Conservation (phyloP, 2,888 invertebrate species). For the Heliconius aoede region DNA sequence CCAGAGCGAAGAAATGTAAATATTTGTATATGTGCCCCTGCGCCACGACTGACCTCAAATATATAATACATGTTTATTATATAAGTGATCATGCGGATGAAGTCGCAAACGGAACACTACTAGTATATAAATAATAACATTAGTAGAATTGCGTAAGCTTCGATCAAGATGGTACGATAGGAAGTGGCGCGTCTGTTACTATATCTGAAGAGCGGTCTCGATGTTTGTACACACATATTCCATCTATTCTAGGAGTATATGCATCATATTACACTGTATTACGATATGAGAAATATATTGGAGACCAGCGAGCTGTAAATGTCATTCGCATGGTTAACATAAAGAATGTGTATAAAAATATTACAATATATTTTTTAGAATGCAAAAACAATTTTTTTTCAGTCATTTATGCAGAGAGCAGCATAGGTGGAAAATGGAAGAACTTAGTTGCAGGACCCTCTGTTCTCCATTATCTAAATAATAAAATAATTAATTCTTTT, state of each 20-base stretch:
- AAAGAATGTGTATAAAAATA: no score
- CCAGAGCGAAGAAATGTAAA: no score
- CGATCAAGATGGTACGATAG: not conserved
- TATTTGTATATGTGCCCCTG: no score
- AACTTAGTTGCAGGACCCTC: no score
- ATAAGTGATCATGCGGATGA: not conserved
- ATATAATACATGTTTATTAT: not conserved
- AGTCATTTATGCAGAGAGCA: no score
- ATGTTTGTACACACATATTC: not conserved
- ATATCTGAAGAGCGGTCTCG: not conserved
- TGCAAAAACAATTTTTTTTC: no score
- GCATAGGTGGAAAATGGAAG: no score
- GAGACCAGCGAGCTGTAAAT: not conserved
- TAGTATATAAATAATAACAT: constrained; percentile 1
- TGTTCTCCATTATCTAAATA: no score
- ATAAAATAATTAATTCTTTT: no score
- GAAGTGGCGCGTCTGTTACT: not conserved
- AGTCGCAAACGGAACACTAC: not conserved
- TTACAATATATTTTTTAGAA: no score
- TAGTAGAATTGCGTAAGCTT: constrained; percentile 7
- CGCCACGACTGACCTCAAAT: no score
- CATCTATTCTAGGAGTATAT: constrained; percentile 9
- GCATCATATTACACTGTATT: not conserved
- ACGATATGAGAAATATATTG: not conserved
- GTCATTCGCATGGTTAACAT: not conserved